Evolutionary conservation across 2,888 invertebrate species (phyloP), one percentile per base, ranked within the genome.

Genomic region (Apamea epomidion): DNA sequence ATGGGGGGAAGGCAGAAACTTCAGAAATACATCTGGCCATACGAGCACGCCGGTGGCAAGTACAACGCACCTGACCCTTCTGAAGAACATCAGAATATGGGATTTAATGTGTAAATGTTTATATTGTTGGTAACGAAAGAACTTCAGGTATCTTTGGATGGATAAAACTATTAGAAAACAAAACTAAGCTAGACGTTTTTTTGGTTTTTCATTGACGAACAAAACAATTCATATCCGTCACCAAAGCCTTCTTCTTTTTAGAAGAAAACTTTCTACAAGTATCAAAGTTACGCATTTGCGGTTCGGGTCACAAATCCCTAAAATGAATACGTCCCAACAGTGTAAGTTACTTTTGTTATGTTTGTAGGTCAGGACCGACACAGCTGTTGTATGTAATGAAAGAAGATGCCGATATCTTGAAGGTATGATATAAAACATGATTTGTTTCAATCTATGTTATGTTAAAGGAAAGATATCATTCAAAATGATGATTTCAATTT

Each of bases 211-310:
- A 76, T 16, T 10, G 21, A 54, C 68, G 6, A 45, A 7, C 51
- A 58, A 58, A 73, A 37, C 5, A 25, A 76, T 58, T 58, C 0
- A 37, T 62, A 14, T 48, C 12, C 14, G n/a, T n/a, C 37, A 45
- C 45, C 29, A 73, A 62, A 51, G n/a, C 37, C 21, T 10, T 72
- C 58, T 76, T n/a, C 21, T 10, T 72, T 45, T 76, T n/a, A 21
- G 29, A 16, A 76, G n/a, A 58, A 42, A 77, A 76, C 67, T 78
- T 64, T 48, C 29, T 25, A 45, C 37, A 71, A 75, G n/a, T 74
- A 74, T 74, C 32, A 75, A 81, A 68, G 71, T 71, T 69, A n/a
- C 65, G 21, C 29, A 54, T 73, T 68, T 21, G 51, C 45, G 65
- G 65, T 74, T 71, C 25, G 37, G 18, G 12, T 21, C 42, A 14